Percentiles rank a stretch among this genome's conserved stretches.
Evolutionary conservation across 2,888 invertebrate genomes (phyloP).

Genomic region (Cremastinae sp.): DNA sequence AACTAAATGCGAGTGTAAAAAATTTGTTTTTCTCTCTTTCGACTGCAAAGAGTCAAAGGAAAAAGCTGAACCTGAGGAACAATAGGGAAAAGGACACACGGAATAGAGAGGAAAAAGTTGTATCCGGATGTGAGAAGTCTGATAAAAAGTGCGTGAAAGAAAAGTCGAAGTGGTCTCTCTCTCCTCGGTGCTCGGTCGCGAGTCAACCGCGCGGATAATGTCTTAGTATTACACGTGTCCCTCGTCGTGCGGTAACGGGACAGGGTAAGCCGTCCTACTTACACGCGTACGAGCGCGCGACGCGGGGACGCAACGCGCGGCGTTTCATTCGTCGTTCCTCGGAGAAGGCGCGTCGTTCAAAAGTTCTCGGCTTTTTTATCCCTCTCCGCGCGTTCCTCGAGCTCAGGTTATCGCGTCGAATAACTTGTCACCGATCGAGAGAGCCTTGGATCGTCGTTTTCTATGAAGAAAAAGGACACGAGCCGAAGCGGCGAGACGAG

Average conservation of each 20-base stretch:
- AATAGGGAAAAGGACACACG: background rate
- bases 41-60: too few relatives aligned
- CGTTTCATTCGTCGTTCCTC: constrained; percentile 52
- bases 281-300: constrained; percentile 62
- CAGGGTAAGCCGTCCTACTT: constrained; percentile 74
- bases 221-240: constrained; percentile 75
- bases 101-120: constrained; percentile 8
- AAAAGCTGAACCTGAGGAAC: too few relatives aligned
- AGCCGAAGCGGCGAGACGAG: background rate
- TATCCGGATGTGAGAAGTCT: constrained; percentile 34
- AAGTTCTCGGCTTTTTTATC: constrained; percentile 25
- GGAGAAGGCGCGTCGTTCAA: constrained; percentile 35
- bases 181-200: background rate
- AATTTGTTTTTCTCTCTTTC: too few relatives aligned
- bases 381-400: constrained; percentile 3
- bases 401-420: constrained; percentile 6
- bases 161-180: constrained; percentile 29
- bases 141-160: too few relatives aligned
- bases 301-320: constrained; percentile 58
- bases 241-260: constrained; percentile 72
- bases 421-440: constrained; percentile 3
- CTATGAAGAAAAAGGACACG: background rate
- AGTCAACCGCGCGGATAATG: constrained; percentile 66
- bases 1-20: too few relatives aligned
- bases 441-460: background rate